Evolutionary conservation across 1,140 invertebrate genomes (phyloP), one percentile per base, ranked within the genome.

Genomic region (Cyclina sinensis): DNA sequence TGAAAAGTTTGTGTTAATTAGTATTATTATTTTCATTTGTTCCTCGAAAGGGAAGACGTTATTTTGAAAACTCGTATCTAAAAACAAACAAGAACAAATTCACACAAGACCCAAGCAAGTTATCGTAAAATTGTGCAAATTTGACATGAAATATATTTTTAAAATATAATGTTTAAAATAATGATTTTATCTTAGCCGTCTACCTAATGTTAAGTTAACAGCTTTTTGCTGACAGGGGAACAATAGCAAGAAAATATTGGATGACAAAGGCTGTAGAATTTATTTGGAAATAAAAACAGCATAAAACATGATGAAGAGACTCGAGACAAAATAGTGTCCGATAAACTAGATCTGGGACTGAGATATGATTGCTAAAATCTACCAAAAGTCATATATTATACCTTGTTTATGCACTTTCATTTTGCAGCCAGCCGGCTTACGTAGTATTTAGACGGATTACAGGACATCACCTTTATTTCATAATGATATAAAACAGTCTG

Each of bases 221-320:
- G 16, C 35, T 37, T 18, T 73, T 43, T 39, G 35, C 32, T 14
- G 68, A 73, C 68, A 73, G 18, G 5, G 12, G 35, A 37, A 73
- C 68, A 73, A 73, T 39, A 18, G 37, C 24, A 1, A 16, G 1
- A n/a, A 21, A 37, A 39, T 12, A 21, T 78, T 78, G 24, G 24
- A n/a, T 78, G 27, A 78, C 74, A 78, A 78, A 78, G 74, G 27
- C 30, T 16, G 14, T 30, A 30, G 27, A 14, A 78, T 78, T 78
- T 78, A 78, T 78, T 78, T 78, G n/a, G 43, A 51, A 54, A 78
- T 78, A 78, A 78, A 78, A 78, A 46, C 46, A 32, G 74, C 46
- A 78, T 78, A 78, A 78, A 51, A 54, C 27, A 46, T 78, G 12
- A 7, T 51, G 48, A 78, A 57, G 74, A 54, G 74, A 21, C 46